Percentiles rank a stretch among this genome's conserved stretches.
Conservation (phyloP, 1,140 invertebrate genomes). For the Pogonomyrmex californicus region DNA sequence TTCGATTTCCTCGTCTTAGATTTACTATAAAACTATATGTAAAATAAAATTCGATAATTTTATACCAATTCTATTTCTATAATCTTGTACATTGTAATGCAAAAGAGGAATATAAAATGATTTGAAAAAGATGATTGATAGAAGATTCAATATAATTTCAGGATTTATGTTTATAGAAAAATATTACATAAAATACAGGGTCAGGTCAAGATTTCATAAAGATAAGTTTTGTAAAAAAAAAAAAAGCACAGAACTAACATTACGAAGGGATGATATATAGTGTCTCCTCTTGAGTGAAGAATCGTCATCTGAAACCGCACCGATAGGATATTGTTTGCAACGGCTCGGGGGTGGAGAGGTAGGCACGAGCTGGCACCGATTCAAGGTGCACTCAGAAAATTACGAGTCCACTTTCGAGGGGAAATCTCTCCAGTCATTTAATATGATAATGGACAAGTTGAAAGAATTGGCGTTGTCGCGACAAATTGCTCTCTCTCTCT, state of each 20-base stretch:
- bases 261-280: neutral
- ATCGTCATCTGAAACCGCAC: slow-evolving; percentile 33
- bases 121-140: neutral
- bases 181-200: neutral
- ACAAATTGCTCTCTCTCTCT: neutral
- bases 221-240: neutral
- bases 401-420: slow-evolving; percentile 75
- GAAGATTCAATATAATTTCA: neutral
- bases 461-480: neutral
- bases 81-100: neutral
- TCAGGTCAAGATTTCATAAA: neutral
- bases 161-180: neutral
- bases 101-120: neutral
- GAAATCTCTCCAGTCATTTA: slow-evolving; percentile 69
- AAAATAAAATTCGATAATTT: neutral
- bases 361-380: slow-evolving; percentile 83
- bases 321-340: slow-evolving; percentile 62
- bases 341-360: slow-evolving; percentile 57
- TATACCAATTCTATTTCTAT: neutral
- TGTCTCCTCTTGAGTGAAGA: slow-evolving; percentile 14
- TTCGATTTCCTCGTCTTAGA: neutral
- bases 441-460: slow-evolving; percentile 69
- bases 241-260: neutral
- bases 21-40: neutral
- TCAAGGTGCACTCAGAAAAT: slow-evolving; percentile 84